These are phyloP conservation scores for Pachypeltis micranthus DNA, from an alignment of 1,140 invertebrate species.

Conservation along the genomic window DNA sequence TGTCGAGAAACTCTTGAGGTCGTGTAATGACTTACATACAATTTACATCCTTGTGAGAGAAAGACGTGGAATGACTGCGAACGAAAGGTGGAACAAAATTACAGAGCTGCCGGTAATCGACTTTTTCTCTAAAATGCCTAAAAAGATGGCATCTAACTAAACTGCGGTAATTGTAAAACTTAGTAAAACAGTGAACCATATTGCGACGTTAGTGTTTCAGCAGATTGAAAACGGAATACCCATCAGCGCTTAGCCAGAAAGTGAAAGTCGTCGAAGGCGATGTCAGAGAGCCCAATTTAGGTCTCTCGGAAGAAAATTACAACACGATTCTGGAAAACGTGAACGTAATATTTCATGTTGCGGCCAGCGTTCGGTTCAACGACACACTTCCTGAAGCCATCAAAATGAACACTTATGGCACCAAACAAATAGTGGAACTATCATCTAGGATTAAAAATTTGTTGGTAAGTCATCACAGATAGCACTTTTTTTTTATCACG, in stretches of 20 bases:
- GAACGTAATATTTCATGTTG: slow-evolving; percentile 55
- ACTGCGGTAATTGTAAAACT: no score
- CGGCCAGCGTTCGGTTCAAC: slow-evolving; percentile 54
- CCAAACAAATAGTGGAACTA: slow-evolving; percentile 41
- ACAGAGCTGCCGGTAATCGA: slow-evolving; percentile 50
- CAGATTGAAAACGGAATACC: slow-evolving; percentile 40
- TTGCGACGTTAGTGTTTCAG: slow-evolving; percentile 50
- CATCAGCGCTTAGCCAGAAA: slow-evolving; percentile 46
- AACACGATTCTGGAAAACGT: slow-evolving; percentile 54
- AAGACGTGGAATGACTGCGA: slow-evolving; percentile 50
- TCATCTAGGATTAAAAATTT: slow-evolving; percentile 39
- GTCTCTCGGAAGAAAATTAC: slow-evolving; percentile 45
- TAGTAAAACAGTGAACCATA: no score
- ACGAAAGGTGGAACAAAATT: slow-evolving; percentile 45
- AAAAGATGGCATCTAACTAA: no score
- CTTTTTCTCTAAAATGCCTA: no score
- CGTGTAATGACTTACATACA: slow-evolving; percentile 37
- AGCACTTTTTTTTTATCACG: no score
- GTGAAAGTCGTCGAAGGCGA: slow-evolving; percentile 46
- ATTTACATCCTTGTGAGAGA: slow-evolving; percentile 60
- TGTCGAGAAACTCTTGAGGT: slow-evolving; percentile 52
- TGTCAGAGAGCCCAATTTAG: slow-evolving; percentile 38
- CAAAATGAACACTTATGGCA: slow-evolving; percentile 51
- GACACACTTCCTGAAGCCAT: slow-evolving; percentile 48
- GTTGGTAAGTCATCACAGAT: slow-evolving; percentile 33